Conservation (phyloP, 2,888 invertebrate species). For the Noctua comes region DNA sequence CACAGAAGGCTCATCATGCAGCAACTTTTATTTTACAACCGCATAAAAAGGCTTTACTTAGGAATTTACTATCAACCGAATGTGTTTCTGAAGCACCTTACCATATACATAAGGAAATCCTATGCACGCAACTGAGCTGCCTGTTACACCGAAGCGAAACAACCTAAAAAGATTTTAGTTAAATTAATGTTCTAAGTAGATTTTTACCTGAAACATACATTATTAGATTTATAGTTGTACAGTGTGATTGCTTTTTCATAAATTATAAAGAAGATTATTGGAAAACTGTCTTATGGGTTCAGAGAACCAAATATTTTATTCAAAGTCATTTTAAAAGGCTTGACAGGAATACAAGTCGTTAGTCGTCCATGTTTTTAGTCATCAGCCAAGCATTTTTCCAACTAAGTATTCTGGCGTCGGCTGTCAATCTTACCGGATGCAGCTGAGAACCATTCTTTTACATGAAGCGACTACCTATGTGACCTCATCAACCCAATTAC, state of each 20-base stretch:
- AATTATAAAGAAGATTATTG: neutral
- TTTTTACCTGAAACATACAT: neutral
- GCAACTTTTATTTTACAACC: conserved; percentile 65
- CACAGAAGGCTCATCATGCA: conserved; percentile 48
- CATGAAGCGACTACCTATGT: no score
- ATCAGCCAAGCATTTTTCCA: neutral
- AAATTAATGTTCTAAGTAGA: neutral
- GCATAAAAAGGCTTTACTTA: conserved; percentile 64
- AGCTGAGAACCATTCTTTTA: neutral
- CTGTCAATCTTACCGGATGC: neutral
- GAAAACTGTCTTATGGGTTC: neutral
- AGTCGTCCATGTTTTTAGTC: neutral
- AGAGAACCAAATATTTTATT: neutral
- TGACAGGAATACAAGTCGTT: neutral
- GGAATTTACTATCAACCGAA: conserved; percentile 66
- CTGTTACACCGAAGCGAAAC: conserved; percentile 53
- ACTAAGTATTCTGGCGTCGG: neutral
- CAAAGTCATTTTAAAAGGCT: no score
- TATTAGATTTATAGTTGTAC: no score
- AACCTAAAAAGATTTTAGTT: neutral
- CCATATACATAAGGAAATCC: conserved; percentile 64
- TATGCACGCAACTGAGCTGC: conserved; percentile 60
- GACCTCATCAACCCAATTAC: neutral
- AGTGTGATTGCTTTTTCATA: neutral
- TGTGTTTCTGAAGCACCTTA: conserved; percentile 65